Percentiles rank a stretch among this genome's conserved stretches.
phyloP scores from a whole-genome alignment of 2,888 invertebrate genomes.

The Criorhina ranunculi region DNA sequence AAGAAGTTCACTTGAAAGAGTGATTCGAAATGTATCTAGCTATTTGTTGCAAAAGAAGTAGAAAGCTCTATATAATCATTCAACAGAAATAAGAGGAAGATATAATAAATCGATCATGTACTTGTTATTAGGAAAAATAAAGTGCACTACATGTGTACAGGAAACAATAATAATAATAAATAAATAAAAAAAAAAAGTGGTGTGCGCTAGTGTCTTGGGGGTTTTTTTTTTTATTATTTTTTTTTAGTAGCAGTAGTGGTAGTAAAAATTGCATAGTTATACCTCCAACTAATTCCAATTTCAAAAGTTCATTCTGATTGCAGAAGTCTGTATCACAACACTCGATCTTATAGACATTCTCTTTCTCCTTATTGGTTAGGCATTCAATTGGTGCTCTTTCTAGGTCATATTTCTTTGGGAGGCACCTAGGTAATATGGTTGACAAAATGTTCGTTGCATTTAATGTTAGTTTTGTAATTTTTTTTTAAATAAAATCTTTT shows the following conservation, averaged over 20 bases:
- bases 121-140: constrained; percentile 55
- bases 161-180: constrained; percentile 28
- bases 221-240: constrained; percentile 51
- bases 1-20: background rate
- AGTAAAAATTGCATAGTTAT: constrained; percentile 77
- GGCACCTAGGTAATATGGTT: constrained; percentile 82
- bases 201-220: constrained; percentile 49
- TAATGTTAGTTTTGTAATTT: constrained; percentile 2
- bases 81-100: constrained; percentile 23
- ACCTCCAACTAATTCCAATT: constrained; percentile 83
- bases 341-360: constrained; percentile 83
- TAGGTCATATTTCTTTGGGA: constrained; percentile 84
- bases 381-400: constrained; percentile 84
- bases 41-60: constrained; percentile 49
- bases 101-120: constrained; percentile 13
- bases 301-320: constrained; percentile 84
- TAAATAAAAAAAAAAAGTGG: constrained; percentile 21
- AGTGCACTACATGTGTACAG: constrained; percentile 66
- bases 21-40: constrained; percentile 5
- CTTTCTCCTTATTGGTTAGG: constrained; percentile 83
- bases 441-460: constrained; percentile 59
- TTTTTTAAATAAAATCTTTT: constrained; percentile 6
- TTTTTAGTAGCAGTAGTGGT: constrained; percentile 71
- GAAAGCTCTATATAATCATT: constrained; percentile 52
- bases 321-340: constrained; percentile 85